Conservation (phyloP, 2,113 vertebrate genomes). For the Tupaia tana region DNA sequence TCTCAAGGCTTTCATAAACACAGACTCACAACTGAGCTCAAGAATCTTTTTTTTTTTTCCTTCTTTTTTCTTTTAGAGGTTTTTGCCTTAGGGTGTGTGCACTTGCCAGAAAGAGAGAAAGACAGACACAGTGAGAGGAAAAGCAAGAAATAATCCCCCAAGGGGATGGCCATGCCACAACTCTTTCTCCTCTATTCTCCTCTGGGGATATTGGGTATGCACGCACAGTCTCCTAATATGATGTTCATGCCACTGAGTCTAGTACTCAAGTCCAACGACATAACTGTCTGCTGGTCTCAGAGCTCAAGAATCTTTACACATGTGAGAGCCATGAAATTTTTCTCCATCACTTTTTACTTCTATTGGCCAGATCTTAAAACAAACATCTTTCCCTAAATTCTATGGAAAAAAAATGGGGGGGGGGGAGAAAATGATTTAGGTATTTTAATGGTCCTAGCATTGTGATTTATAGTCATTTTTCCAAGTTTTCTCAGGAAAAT, state of each 20-base stretch:
- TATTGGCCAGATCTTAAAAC: neutral
- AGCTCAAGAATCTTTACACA: neutral
- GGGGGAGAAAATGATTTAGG: neutral
- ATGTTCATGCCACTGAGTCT: too few species aligned
- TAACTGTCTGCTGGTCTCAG: too few species aligned
- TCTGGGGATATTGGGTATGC: too few species aligned
- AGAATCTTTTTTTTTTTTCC: neutral
- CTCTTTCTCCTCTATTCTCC: too few species aligned
- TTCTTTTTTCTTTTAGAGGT: too few species aligned
- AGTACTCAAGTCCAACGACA: too few species aligned
- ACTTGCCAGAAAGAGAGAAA: too few species aligned
- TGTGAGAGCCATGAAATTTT: neutral
- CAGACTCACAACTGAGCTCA: neutral
- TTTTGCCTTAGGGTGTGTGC: too few species aligned
- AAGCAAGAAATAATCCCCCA: too few species aligned
- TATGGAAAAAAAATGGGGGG: neutral
- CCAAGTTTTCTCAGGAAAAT: constrained; percentile 39
- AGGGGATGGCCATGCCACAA: too few species aligned
- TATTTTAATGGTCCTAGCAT: neutral
- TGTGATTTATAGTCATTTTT: neutral
- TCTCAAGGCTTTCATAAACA: neutral
- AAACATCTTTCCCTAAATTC: neutral
- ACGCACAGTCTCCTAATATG: too few species aligned
- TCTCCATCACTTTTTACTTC: neutral
- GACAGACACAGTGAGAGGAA: too few species aligned